Evolutionary conservation across 2,888 invertebrate species (phyloP).

Genomic region (Zaprionus lineosus): DNA sequence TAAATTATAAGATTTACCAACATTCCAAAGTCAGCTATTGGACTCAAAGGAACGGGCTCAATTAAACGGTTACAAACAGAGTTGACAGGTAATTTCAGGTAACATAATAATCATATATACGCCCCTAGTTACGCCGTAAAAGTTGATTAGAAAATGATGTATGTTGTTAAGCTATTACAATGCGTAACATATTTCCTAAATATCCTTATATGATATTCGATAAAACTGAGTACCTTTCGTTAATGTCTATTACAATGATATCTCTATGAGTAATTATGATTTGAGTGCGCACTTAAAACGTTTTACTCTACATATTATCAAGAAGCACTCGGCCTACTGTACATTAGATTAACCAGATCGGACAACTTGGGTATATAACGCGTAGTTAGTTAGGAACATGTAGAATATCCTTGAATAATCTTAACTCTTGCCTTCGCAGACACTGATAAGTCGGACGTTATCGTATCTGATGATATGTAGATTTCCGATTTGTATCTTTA

Average conservation of each 20-base stretch:
- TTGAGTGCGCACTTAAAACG: constrained; percentile 34
- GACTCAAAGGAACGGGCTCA: neutral
- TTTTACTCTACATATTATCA: constrained; percentile 27
- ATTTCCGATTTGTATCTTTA: constrained; percentile 16
- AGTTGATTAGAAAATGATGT: constrained; percentile 10
- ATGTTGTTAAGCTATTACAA: constrained; percentile 4
- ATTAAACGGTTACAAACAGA: neutral
- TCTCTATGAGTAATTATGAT: neutral
- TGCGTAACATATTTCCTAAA: no score
- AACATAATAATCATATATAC: neutral
- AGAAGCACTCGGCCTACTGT: neutral
- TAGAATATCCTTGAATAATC: constrained; percentile 9
- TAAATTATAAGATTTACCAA: no score
- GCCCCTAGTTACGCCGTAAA: neutral
- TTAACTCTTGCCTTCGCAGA: constrained; percentile 18
- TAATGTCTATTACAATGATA: neutral
- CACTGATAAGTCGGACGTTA: constrained; percentile 35
- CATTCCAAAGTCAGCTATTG: no score
- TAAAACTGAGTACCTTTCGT: no score
- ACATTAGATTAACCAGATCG: constrained; percentile 14
- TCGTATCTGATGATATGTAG: constrained; percentile 43
- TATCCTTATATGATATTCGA: neutral
- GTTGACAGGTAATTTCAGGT: neutral
- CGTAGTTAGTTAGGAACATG: constrained; percentile 17
- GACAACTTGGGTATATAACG: constrained; percentile 11